These are phyloP conservation scores for Rhinolophus ferrumequinum DNA, from an alignment of 2,113 vertebrate genomes.

Conservation along the genomic window DNA sequence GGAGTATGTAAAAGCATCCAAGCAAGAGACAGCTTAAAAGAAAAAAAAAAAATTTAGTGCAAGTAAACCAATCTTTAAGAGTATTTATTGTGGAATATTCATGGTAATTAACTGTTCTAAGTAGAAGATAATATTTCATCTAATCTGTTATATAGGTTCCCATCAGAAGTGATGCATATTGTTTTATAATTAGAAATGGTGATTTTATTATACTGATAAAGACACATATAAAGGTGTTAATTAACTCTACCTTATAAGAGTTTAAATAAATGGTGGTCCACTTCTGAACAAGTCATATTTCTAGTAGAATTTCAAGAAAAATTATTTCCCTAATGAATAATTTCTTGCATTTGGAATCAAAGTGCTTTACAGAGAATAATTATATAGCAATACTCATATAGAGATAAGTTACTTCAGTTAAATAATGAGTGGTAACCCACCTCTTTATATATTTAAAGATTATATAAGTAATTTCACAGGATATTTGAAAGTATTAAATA, in stretches of 20 bases:
- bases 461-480: not conserved
- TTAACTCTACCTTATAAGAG: not conserved
- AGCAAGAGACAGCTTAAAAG: not conserved
- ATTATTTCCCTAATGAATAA: not conserved
- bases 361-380: not conserved
- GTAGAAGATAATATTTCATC: not conserved
- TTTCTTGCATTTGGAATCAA: not conserved
- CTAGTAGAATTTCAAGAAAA: not conserved
- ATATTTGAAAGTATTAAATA: conserved; percentile 1
- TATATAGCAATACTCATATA: not conserved
- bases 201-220: not conserved
- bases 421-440: not conserved
- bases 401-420: not conserved
- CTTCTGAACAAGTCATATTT: not conserved
- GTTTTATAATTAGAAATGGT: conserved; percentile 5
- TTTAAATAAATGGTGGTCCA: conserved; percentile 25
- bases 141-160: not conserved
- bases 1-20: not conserved
- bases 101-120: not conserved
- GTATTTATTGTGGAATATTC: not conserved
- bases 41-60: not conserved
- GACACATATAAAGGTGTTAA: not conserved
- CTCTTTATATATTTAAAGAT: not conserved
- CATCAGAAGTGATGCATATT: not conserved
- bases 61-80: not conserved